Percentiles rank a stretch among this genome's conserved stretches.
Conservation (phyloP, 2,888 invertebrate genomes). For the Malacosoma neustria region DNA sequence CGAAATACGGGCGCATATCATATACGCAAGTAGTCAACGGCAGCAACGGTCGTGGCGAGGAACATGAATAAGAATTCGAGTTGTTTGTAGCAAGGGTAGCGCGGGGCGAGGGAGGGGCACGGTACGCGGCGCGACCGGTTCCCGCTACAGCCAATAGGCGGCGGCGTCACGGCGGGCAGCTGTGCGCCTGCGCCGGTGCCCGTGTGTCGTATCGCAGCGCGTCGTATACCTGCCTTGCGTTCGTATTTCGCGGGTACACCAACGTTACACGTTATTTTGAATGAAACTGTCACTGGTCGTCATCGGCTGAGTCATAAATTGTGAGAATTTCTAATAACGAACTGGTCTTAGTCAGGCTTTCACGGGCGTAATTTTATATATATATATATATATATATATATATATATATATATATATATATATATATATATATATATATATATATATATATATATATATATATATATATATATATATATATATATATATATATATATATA, state of each 20-base stretch:
- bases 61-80: slow-evolving; percentile 72
- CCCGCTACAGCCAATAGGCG: slow-evolving; percentile 53
- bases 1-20: slow-evolving; percentile 46
- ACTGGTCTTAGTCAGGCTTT: slow-evolving; percentile 17
- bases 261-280: slow-evolving; percentile 51
- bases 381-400: too few species aligned
- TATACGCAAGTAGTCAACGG: slow-evolving; percentile 50
- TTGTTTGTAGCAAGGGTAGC: slow-evolving; percentile 42
- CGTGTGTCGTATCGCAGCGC: slow-evolving; percentile 38
- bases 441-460: too few species aligned
- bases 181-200: slow-evolving; percentile 42
- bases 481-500: too few species aligned
- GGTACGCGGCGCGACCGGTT: slow-evolving; percentile 55
- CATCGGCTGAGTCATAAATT: slow-evolving; percentile 37
- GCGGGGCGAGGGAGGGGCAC: slow-evolving; percentile 28
- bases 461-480: too few species aligned
- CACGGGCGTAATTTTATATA: slow-evolving; percentile 11
- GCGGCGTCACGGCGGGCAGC: slow-evolving; percentile 58
- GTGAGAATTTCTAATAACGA: slow-evolving; percentile 25
- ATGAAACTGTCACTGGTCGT: slow-evolving; percentile 48
- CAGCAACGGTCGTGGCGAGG: slow-evolving; percentile 65
- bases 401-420: too few species aligned
- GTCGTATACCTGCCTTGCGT: slow-evolving; percentile 53
- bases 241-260: slow-evolving; percentile 48
- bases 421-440: too few species aligned